Evolutionary conservation across 2,888 invertebrate species (phyloP), one percentile per base, ranked within the genome.

Genomic region (Acleris emargana): DNA sequence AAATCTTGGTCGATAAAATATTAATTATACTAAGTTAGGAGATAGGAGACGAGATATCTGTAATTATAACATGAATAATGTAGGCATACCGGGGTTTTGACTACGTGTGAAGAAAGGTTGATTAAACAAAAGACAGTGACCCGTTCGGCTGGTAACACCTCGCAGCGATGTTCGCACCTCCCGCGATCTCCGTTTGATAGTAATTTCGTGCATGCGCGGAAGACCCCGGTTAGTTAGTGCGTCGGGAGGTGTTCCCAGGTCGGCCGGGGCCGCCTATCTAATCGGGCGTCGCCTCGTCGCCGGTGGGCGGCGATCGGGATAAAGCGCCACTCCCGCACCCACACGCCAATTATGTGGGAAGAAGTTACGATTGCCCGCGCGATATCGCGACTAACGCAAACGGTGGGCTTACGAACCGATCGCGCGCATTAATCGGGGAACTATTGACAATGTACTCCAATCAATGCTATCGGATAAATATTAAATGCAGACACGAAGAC

Each of bases 311-410:
- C 83, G 85, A 89, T 88, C 87, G 83, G 88, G 89, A 89, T 89
- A 88, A 86, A 85, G 79, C 80, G 81, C 86, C 83, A 80, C 82
- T 81, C 80, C 80, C 85, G 89, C 89, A 82, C 91, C 91, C 89
- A 90, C 90, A 86, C 86, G 88, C 91, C 91, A 90, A 91, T 92
- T 91, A 91, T 89, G 90, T 90, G 88, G 89, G 90, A 89, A 91
- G 91, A 91, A 87, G 87, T 89, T 86, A 86, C 88, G 91, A 90
- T 91, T 81, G 84, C 80, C 72, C 79, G 80, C 78, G 74, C 79
- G 90, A 91, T 89, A 90, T 78, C 77, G 77, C 80, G 75, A 83
- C 82, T 82, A 87, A 86, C 80, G 81, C 84, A 87, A 87, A 86
- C 86, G 78, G 81, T 83, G 81, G 81, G 78, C 83, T 82, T 77